phyloP scores from a whole-genome alignment of 35 echinoderm and acorn worm genomes.

The Apostichopus parvimensis region DNA sequence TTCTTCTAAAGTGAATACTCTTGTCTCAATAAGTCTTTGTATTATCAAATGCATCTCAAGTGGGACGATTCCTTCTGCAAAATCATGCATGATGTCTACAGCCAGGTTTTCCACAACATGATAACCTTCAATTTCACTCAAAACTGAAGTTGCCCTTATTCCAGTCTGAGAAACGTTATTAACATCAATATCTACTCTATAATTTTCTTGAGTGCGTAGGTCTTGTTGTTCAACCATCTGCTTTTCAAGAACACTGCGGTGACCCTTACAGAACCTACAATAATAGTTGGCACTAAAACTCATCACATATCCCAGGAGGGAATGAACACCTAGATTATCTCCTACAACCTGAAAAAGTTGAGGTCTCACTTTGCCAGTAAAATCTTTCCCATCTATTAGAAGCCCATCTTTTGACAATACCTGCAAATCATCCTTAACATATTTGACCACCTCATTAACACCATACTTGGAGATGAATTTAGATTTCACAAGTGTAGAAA shows the following conservation, averaged over 20 bases:
- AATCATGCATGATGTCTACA: conserved; percentile 14
- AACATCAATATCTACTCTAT: no score
- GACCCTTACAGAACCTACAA: conserved; percentile 38
- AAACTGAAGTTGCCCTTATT: conserved; percentile 16
- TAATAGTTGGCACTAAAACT: conserved; percentile 51
- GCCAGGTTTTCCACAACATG: background rate
- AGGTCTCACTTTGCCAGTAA: conserved; percentile 6
- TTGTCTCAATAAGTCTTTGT: background rate
- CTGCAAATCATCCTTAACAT: no score
- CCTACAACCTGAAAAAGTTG: conserved; percentile 30
- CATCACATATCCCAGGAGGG: conserved; percentile 16
- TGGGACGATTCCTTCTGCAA: conserved; percentile 1
- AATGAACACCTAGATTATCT: conserved; percentile 43
- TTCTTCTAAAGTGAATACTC: background rate
- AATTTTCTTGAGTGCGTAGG: no score
- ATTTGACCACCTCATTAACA: no score
- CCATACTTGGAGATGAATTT: no score
- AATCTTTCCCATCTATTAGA: no score
- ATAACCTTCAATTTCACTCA: conserved; percentile 25
- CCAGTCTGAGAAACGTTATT: no score
- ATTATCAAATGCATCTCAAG: background rate
- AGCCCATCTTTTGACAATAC: no score
- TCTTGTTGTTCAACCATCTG: background rate
- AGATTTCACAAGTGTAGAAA: no score
- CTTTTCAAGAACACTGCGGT: background rate